Evolutionary conservation across 2,888 invertebrate genomes (phyloP).

Genomic region (Dione vanillae): DNA sequence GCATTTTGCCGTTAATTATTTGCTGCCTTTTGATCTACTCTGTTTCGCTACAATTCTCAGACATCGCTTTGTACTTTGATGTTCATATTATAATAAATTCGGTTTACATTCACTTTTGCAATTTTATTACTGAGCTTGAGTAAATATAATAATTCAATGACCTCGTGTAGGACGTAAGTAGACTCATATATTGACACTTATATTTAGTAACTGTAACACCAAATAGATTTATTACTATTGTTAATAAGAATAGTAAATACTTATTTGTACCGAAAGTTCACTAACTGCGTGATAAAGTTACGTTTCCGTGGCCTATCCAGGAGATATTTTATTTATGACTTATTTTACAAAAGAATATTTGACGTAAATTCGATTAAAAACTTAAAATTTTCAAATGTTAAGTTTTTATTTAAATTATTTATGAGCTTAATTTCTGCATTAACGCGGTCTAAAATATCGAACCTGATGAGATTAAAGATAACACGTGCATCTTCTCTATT

Average conservation of each 20-base stretch:
- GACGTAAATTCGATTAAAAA: too few relatives aligned
- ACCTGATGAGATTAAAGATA: neutral
- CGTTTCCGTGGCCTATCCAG: too few relatives aligned
- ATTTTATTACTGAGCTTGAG: neutral
- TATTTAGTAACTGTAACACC: constrained; percentile 12
- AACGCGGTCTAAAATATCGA: too few relatives aligned
- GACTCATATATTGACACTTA: constrained; percentile 16
- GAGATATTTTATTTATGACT: too few relatives aligned
- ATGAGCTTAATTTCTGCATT: too few relatives aligned
- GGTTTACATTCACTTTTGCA: neutral
- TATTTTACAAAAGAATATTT: too few relatives aligned
- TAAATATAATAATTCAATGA: constrained; percentile 10
- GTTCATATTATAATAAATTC: neutral
- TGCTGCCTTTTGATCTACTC: neutral
- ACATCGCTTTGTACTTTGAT: neutral
- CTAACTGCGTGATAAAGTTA: neutral
- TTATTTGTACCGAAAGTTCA: neutral
- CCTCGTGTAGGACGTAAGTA: neutral
- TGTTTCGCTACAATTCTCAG: constrained; percentile 23
- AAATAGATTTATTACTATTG: neutral
- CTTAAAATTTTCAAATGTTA: too few relatives aligned
- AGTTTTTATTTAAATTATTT: too few relatives aligned
- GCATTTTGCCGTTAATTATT: neutral
- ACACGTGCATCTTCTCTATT: neutral
- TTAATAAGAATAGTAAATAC: neutral